Conservation (phyloP, 1,140 invertebrate genomes). For the Ceratitis capitata region DNA sequence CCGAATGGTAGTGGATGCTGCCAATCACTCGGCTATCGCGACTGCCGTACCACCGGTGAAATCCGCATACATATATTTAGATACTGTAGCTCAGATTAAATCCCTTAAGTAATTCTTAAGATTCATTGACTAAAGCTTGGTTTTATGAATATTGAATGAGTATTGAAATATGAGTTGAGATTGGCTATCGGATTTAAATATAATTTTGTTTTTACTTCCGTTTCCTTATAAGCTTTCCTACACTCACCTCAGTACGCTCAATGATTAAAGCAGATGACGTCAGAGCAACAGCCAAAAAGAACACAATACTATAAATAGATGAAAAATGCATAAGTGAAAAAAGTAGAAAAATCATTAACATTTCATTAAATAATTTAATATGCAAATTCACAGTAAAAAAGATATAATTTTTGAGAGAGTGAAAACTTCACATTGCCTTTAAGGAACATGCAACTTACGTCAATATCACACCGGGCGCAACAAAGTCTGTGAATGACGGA, state of each 20-base stretch:
- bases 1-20: too few species aligned
- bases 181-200: not conserved
- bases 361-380: not conserved
- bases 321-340: too few species aligned
- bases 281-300: conserved; percentile 92
- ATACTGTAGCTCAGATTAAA: too few species aligned
- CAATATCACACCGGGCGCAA: conserved; percentile 92
- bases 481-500: conserved; percentile 94
- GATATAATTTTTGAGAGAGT: not conserved
- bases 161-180: too few species aligned
- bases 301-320: conserved; percentile 81
- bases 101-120: too few species aligned
- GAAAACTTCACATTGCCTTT: not conserved
- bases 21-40: too few species aligned
- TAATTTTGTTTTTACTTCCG: not conserved
- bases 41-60: too few species aligned
- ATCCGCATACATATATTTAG: too few species aligned
- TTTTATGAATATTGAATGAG: too few species aligned
- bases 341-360: conserved; percentile 8
- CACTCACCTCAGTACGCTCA: conserved; percentile 76
- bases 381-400: conserved; percentile 9
- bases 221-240: too few species aligned
- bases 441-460: conserved; percentile 73
- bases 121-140: too few species aligned
- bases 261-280: conserved; percentile 92